A percentile compares a stretch with the other conserved stretches of the same genome.
Conservation (phyloP, 1,140 invertebrate genomes). For the Argopecten irradians region DNA sequence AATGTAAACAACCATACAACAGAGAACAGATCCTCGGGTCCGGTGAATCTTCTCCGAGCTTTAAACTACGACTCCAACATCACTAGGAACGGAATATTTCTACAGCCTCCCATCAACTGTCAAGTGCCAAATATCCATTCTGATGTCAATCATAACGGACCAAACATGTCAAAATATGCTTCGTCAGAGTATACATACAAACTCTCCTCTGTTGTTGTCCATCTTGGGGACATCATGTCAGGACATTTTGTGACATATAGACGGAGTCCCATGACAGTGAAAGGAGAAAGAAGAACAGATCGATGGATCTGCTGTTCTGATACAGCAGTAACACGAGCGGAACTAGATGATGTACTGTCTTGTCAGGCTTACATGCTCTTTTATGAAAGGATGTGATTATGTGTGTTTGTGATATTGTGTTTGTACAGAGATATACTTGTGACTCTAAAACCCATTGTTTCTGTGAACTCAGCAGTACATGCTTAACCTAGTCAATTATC, state of each 20-base stretch:
- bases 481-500: not conserved
- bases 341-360: conserved; percentile 74
- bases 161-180: conserved; percentile 44
- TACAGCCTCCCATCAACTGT: conserved; percentile 51
- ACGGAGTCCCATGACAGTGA: conserved; percentile 78
- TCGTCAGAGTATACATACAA: conserved; percentile 79
- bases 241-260: conserved; percentile 96
- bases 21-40: conserved; percentile 49
- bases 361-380: conserved; percentile 79
- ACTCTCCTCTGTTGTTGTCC: conserved; percentile 91
- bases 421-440: not conserved
- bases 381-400: conserved; percentile 76
- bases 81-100: conserved; percentile 65
- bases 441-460: not conserved
- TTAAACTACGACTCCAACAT: conserved; percentile 70
- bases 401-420: not conserved
- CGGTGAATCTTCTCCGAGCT: conserved; percentile 71
- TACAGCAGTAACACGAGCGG: conserved; percentile 71
- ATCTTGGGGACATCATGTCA: conserved; percentile 88
- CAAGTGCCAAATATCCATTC: conserved; percentile 50
- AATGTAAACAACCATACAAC: not conserved
- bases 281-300: conserved; percentile 62
- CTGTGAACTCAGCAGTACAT: not conserved
- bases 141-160: conserved; percentile 69
- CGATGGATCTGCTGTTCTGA: conserved; percentile 79